These are phyloP conservation scores for Falco columbarius DNA, from an alignment of 2,797 vertebrate species.

Conservation along the genomic window DNA sequence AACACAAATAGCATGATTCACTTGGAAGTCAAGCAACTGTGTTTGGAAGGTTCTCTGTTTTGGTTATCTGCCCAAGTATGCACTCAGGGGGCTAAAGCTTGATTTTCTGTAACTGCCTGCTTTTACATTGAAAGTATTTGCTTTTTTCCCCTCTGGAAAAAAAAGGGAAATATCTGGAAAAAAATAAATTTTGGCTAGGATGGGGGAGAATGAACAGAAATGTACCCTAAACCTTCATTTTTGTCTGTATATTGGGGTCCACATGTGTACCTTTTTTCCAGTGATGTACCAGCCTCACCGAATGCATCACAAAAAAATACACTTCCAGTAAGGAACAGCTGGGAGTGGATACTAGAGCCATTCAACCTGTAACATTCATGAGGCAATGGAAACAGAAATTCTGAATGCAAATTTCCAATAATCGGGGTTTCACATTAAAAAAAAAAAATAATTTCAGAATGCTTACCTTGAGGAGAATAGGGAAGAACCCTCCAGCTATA, in stretches of 20 bases:
- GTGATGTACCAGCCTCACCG: neutral
- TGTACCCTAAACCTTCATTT: neutral
- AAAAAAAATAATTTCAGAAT: neutral
- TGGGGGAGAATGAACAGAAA: neutral
- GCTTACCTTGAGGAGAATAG: neutral
- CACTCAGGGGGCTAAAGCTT: neutral
- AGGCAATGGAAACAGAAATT: neutral
- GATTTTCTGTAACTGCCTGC: neutral
- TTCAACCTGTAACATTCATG: neutral
- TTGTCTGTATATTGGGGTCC: neutral
- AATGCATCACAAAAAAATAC: neutral
- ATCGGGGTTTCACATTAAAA: neutral
- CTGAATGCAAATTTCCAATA: neutral
- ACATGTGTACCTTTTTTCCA: neutral
- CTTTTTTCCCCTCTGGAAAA: rapidly evolving
- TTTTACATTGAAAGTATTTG: neutral
- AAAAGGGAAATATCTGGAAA: neutral
- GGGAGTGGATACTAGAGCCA: neutral
- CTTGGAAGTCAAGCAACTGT: neutral
- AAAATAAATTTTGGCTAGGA: neutral
- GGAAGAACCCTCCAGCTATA: neutral
- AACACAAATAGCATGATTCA: neutral
- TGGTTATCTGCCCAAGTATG: neutral
- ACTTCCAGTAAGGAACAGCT: neutral
- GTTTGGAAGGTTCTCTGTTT: neutral